These are phyloP conservation scores for Metacarcinus magister DNA, from an alignment of 2,888 invertebrate species.

Conservation along the genomic window DNA sequence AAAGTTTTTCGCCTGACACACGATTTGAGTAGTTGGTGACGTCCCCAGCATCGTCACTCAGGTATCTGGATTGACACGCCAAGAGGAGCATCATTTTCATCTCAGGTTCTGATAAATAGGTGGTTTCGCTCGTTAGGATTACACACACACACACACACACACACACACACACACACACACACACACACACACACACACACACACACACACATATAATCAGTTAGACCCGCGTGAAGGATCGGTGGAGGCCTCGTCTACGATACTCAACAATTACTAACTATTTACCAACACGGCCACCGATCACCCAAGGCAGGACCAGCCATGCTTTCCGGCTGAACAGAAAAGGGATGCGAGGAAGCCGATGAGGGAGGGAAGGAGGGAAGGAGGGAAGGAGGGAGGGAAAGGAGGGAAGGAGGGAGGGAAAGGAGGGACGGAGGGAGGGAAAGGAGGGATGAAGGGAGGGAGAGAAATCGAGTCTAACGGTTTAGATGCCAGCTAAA, in stretches of 20 bases:
- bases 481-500: constrained; percentile 56
- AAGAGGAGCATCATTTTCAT: background rate
- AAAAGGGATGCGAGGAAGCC: constrained; percentile 45
- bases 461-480: constrained; percentile 43
- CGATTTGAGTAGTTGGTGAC: background rate
- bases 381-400: background rate
- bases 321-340: background rate
- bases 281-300: background rate
- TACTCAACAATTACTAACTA: background rate
- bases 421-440: background rate
- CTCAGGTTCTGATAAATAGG: background rate
- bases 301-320: background rate
- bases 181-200: background rate
- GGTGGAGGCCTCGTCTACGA: background rate
- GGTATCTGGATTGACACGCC: background rate
- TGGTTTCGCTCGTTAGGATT: background rate
- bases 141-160: constrained; percentile 26
- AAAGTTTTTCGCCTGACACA: background rate
- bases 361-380: background rate
- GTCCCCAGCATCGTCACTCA: background rate
- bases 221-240: background rate
- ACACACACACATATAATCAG: background rate
- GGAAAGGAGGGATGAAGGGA: too few species aligned
- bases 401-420: background rate
- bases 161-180: background rate